These are phyloP conservation scores for Chrysocyon brachyurus DNA, from an alignment of 2,797 vertebrate species.

Conservation along the genomic window DNA sequence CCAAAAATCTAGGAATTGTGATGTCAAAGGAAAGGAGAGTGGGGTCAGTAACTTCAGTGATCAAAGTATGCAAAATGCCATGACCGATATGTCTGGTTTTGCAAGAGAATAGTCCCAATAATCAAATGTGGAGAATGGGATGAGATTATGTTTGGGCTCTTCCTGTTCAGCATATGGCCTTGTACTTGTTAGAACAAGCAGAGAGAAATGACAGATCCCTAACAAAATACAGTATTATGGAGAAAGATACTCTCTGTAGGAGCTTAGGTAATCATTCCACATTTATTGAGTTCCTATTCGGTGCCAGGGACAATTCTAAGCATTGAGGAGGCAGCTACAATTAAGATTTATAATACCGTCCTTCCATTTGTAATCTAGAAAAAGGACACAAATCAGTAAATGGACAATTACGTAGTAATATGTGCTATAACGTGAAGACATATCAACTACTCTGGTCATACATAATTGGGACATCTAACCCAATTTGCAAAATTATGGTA, in stretches of 20 bases:
- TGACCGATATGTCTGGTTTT: not conserved
- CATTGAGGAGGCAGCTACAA: not conserved
- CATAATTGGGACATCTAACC: not conserved
- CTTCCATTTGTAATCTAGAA: not conserved
- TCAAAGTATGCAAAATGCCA: not conserved
- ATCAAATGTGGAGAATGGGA: not conserved
- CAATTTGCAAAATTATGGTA: not conserved
- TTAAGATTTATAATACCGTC: not conserved
- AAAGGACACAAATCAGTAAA: slow-evolving; percentile 5
- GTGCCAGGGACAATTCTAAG: not conserved
- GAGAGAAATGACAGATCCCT: not conserved
- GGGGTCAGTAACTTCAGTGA: not conserved
- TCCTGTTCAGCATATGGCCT: not conserved
- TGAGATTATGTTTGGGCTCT: not conserved
- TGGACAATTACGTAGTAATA: not conserved
- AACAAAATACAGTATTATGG: not conserved
- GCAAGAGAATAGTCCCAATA: not conserved
- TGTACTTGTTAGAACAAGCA: not conserved
- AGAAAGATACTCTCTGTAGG: not conserved
- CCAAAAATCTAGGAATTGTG: not conserved
- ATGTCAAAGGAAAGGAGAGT: not conserved
- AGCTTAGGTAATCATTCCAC: not conserved
- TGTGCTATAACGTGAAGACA: not conserved
- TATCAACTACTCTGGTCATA: not conserved
- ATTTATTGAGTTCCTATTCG: not conserved